Evolutionary conservation across 2,888 invertebrate genomes (phyloP), one percentile per base, ranked within the genome.

Genomic region (Cephus nigrinus): DNA sequence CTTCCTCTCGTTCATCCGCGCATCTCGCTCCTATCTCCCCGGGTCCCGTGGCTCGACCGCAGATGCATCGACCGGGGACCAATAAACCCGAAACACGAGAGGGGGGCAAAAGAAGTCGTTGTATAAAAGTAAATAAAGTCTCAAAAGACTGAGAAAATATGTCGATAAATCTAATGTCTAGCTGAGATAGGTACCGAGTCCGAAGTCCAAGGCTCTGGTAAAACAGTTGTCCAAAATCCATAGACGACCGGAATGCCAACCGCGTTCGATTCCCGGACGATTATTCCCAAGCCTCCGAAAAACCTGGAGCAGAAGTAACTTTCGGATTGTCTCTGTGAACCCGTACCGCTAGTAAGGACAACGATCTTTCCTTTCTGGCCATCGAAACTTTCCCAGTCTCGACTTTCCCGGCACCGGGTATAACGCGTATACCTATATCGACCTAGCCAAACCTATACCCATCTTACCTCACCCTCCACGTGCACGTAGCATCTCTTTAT

Each of bases 151-250:
- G 84, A 83, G 86, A 86, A 87, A 88, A 87, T 88, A 87, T 84
- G 82, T 85, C 85, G 87, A 88, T 88, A 87, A 88, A 86, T 88
- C 86, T 86, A 85, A 81, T 77, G 83, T 84, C 82, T 83, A 82
- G 79, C 79, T 79, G 85, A 86, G 81, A 84, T 85, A 86, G 84
- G 81, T 85, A 76, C 72, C 79, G 69, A 40, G 76, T 76, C 73
- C 55, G 23, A 55, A 55, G 55, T 55, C 55, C 55, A 73, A 55
- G 71, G 71, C 71, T 71, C 71, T 23, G 71, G 71, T 12, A 55
- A 71, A 71, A 71, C 32, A 75, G n/a, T 71, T 31, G 75, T 75
- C 36, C 84, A 79, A 79, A 83, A 87, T 85, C 79, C 83, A 79
- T 81, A 84, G 84, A 40, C 40, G 1, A 80, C 82, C 76, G 55